Percentiles rank a stretch among this genome's conserved stretches.
phyloP scores from a whole-genome alignment of 2,888 invertebrate genomes.

The Troilus luridus region DNA sequence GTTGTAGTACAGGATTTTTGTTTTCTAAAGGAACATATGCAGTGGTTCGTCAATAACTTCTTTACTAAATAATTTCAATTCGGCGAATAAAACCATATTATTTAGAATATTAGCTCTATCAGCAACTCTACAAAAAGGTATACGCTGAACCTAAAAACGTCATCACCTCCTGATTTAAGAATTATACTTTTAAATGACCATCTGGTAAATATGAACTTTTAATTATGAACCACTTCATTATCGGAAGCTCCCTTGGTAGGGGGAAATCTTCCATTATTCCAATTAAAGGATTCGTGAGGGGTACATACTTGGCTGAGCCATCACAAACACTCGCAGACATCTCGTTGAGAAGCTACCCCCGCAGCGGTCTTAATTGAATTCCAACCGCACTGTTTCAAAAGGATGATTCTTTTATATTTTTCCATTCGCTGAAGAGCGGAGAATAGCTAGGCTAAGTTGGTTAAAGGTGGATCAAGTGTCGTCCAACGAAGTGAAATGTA shows the following conservation, averaged over 20 bases:
- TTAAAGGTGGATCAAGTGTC: neutral
- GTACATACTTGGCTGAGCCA: neutral
- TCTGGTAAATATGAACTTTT: neutral
- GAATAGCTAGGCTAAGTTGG: neutral
- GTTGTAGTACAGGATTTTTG: too few relatives aligned
- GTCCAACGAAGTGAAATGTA: neutral
- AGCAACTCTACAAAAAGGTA: neutral
- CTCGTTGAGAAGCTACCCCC: neutral
- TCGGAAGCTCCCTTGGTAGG: neutral
- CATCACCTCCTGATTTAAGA: neutral
- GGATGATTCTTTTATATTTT: neutral
- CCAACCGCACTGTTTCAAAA: neutral
- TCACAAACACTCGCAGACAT: neutral
- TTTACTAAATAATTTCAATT: neutral
- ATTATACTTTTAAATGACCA: neutral
- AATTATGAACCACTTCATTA: slow-evolving; percentile 2
- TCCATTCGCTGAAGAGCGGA: neutral
- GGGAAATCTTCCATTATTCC: neutral
- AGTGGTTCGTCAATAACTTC: neutral
- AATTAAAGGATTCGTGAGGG: neutral
- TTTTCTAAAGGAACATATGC: too few relatives aligned
- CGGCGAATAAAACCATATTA: neutral
- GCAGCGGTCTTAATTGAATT: slow-evolving; percentile 9
- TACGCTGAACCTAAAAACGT: neutral
- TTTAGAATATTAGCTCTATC: neutral